A percentile compares a stretch with the other conserved stretches of the same genome.
Conservation (phyloP, 2,888 invertebrate genomes). For the Eustalomyia histrio region DNA sequence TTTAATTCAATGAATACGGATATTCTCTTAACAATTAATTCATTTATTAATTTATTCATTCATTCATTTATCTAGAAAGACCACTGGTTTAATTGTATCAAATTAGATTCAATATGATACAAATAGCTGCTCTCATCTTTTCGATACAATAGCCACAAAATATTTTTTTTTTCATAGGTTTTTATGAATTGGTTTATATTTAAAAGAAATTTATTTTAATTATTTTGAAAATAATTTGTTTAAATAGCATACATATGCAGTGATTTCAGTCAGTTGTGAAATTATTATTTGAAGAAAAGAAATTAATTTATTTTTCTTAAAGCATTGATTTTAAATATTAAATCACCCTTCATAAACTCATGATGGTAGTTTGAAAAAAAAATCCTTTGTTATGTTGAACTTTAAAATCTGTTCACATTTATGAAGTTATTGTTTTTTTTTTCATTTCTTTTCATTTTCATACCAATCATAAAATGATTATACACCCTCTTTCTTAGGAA, state of each 20-base stretch:
- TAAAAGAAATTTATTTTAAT: too few species aligned
- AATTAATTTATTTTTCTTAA: background rate
- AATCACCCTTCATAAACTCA: constrained; percentile 13
- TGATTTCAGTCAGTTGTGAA: background rate
- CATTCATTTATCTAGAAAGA: too few species aligned
- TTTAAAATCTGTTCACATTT: constrained; percentile 26
- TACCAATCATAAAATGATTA: background rate
- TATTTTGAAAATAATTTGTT: too few species aligned
- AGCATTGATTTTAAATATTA: background rate
- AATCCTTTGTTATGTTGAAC: constrained; percentile 8
- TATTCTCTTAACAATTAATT: too few species aligned
- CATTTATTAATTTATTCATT: too few species aligned
- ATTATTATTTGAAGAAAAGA: background rate
- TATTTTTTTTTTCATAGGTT: too few species aligned
- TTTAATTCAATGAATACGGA: too few species aligned
- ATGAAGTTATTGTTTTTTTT: constrained; percentile 7
- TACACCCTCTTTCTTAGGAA: constrained; percentile 4
- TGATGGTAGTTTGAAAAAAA: constrained; percentile 5
- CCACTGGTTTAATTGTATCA: too few species aligned
- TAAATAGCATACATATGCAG: background rate
- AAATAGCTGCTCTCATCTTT: too few species aligned
- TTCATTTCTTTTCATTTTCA: background rate
- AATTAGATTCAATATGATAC: too few species aligned
- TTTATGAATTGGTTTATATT: too few species aligned
- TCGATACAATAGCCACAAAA: too few species aligned